phyloP scores from a whole-genome alignment of 2,888 invertebrate species.

The Nymphalis urticae region DNA sequence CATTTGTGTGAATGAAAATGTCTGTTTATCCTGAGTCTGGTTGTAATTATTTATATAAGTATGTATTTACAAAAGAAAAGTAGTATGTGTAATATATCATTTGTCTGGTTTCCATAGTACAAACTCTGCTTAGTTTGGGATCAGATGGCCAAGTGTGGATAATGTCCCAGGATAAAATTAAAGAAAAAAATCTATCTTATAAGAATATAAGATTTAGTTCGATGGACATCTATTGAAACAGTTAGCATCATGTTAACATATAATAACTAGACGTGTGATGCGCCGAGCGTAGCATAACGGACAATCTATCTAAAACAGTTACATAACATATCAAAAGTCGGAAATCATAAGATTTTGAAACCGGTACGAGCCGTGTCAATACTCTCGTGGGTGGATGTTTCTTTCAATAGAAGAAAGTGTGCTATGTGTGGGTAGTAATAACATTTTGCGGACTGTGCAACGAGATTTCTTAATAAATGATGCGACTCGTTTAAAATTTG shows the following conservation, averaged over 20 bases:
- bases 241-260: constrained; percentile 12
- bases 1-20: no score
- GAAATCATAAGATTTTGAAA: constrained; percentile 71
- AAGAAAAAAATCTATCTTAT: no score
- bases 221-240: constrained; percentile 1
- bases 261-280: constrained; percentile 26
- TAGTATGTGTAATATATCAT: no score
- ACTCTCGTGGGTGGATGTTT: constrained; percentile 65
- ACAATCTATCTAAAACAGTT: constrained; percentile 47
- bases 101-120: no score
- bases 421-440: constrained; percentile 47
- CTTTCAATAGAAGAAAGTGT: constrained; percentile 76
- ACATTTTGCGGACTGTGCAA: constrained; percentile 27
- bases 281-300: constrained; percentile 27
- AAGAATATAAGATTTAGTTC: neutral
- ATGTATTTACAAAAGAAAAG: no score
- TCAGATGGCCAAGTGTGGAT: no score
- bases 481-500: neutral
- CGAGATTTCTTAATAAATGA: neutral
- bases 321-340: constrained; percentile 62
- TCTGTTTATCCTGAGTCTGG: no score
- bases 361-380: constrained; percentile 71
- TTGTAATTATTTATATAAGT: no score
- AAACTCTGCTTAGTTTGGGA: no score
- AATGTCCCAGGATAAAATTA: no score